These are phyloP conservation scores for Trimorus sp. DNA, from an alignment of 2,888 invertebrate genomes.

Conservation along the genomic window DNA sequence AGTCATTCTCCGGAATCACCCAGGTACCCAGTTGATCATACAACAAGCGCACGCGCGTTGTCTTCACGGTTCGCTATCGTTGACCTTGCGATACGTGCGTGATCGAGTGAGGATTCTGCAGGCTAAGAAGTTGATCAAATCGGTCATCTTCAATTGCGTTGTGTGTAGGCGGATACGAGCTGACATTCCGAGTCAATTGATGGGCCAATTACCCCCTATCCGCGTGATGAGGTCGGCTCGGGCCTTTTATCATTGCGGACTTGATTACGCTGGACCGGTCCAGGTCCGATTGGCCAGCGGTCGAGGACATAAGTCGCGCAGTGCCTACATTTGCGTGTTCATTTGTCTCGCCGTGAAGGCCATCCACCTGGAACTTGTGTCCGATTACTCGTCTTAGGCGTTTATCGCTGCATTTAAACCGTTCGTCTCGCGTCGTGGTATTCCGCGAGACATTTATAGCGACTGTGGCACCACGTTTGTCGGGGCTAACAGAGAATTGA, in stretches of 20 bases:
- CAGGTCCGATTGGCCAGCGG: background rate
- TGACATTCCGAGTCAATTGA: background rate
- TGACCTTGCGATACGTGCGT: background rate
- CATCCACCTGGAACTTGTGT: background rate
- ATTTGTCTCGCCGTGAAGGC: background rate
- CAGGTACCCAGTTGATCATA: background rate
- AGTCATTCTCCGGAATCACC: slow-evolving; percentile 16
- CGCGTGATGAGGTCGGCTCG: background rate
- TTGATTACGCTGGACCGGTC: too few species aligned
- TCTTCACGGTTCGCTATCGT: background rate
- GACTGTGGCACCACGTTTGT: background rate
- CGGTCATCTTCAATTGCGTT: background rate
- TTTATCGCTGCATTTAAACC: background rate
- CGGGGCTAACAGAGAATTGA: background rate
- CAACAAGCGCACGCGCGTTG: background rate
- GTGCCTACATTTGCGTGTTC: background rate
- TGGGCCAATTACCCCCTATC: background rate
- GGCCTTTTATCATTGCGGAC: background rate
- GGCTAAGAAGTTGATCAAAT: background rate
- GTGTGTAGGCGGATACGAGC: background rate
- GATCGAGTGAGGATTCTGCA: background rate
- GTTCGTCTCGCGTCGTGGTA: background rate
- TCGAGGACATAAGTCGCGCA: background rate
- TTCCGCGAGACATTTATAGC: too few species aligned
- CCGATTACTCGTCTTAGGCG: background rate